Conservation (phyloP, 2,888 invertebrate genomes). For the Drosophila falleni region DNA sequence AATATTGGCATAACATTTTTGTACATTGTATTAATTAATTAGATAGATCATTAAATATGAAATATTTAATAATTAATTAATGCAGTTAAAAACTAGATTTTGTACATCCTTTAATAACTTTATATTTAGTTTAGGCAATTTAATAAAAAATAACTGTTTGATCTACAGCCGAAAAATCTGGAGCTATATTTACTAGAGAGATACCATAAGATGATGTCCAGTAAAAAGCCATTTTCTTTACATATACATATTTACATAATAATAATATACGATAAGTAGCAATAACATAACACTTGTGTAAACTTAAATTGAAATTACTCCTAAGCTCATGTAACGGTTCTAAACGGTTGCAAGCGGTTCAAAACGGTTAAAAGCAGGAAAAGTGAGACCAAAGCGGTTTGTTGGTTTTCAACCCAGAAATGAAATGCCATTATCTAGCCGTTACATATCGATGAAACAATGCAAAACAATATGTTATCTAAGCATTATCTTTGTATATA, state of each 20-base stretch:
- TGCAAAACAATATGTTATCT: constrained; percentile 12
- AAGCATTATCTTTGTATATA: constrained; percentile 29
- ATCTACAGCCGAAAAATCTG: constrained; percentile 25
- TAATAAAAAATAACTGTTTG: constrained; percentile 25
- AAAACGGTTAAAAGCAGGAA: constrained; percentile 17
- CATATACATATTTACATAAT: constrained; percentile 6
- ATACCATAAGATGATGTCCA: constrained; percentile 18
- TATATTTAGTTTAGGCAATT: constrained; percentile 29
- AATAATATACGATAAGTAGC: constrained; percentile 18
- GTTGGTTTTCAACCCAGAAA: constrained; percentile 53
- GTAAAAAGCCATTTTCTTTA: constrained; percentile 23
- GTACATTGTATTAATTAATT: constrained; percentile 26
- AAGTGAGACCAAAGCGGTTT: constrained; percentile 68
- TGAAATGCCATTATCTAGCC: constrained; percentile 71
- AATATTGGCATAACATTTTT: constrained; percentile 31
- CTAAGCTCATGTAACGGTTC: constrained; percentile 62
- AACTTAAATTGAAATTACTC: constrained; percentile 21
- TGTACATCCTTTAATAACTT: constrained; percentile 35
- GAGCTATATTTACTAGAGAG: constrained; percentile 10
- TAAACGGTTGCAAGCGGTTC: constrained; percentile 32
- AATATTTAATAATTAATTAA: constrained; percentile 17
- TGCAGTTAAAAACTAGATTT: constrained; percentile 27
- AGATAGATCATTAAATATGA: constrained; percentile 20
- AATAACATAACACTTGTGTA: constrained; percentile 37
- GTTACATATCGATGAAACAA: constrained; percentile 64